Evolutionary conservation across 1,140 invertebrate species (phyloP).

Genomic region (Drosophila sulfurigaster): DNA sequence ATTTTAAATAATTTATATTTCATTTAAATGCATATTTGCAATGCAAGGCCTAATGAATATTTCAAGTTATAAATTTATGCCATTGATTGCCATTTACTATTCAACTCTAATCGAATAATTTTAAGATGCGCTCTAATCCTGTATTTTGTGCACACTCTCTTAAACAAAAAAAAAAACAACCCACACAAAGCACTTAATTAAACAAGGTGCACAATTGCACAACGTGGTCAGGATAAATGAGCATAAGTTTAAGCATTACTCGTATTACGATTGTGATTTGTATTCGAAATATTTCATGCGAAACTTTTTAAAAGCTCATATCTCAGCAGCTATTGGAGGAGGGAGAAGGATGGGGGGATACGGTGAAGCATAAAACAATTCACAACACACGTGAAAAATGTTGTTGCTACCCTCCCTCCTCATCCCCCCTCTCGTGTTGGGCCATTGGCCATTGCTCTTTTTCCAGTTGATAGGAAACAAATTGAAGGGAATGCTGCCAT

Average conservation of each 20-base stretch:
- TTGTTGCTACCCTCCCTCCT: not conserved
- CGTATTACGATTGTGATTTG: slow-evolving; percentile 51
- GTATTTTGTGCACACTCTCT: too few species aligned
- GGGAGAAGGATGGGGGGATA: not conserved
- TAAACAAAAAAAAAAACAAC: not conserved
- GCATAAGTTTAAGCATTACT: slow-evolving; percentile 40
- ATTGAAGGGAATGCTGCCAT: slow-evolving; percentile 82
- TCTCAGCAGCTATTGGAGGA: slow-evolving; percentile 50
- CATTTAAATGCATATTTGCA: too few species aligned
- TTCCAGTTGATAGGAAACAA: slow-evolving; percentile 83
- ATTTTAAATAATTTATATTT: too few species aligned
- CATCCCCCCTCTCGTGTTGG: not conserved
- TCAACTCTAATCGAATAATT: too few species aligned
- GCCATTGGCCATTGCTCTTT: slow-evolving; percentile 67
- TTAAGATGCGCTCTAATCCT: too few species aligned
- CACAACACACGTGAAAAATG: slow-evolving; percentile 57
- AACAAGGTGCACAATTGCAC: slow-evolving; percentile 30
- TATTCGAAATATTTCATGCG: slow-evolving; percentile 55
- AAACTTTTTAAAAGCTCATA: slow-evolving; percentile 76
- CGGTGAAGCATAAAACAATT: slow-evolving; percentile 55
- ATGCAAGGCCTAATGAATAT: too few species aligned
- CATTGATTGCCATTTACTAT: too few species aligned
- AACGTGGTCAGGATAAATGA: slow-evolving; percentile 32
- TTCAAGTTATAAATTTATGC: too few species aligned
- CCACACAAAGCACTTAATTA: slow-evolving; percentile 28